Base-by-base conservation (phyloP, 1,140 invertebrate genomes). In the Drosophila parvula region DNA sequence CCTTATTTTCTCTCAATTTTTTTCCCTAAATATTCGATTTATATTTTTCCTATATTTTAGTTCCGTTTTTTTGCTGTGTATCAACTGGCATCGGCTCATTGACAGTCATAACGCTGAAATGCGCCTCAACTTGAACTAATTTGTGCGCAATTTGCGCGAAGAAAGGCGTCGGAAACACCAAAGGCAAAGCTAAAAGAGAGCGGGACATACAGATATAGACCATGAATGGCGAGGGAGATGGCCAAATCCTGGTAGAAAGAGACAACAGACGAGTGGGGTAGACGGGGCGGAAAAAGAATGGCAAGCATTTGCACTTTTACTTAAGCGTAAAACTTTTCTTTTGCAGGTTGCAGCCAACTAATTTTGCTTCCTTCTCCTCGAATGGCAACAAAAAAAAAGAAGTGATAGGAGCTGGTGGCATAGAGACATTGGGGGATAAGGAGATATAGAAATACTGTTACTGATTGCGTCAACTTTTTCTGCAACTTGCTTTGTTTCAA, bases 41-140 rank as follows among this genome's bases (percentile, higher is more conserved):
- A 10, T 12, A 5, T 28, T 12, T 30, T 30, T 0, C 7, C 4
- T 10, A 0, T 3, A 22, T 22, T 22, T 22, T 22, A 2, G 22
- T 6, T 12, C 8, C 12, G 2, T 28, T 63, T 28, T 28, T 41
- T 67, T 12, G 0, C 34, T 28, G 74, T 73, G 55, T 14, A 63
- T 18, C 70, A 10, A 18, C 62, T 34, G 48, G 55, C 73, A 62
- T 77, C 58, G 77, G 80, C 84, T 89, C 84, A 89, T 89, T 89
- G 84, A 84, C 84, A 89, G 85, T 89, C 84, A 89, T 89, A 89
- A 89, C 78, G 85, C 81, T 89, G 84, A 84, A 78, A 78, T 71
- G 84, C 78, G 69, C 47, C 74, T 84, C 78, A 88, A 88, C 84
- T 89, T 81, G 80, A 82, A 88, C 83, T 88, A 88, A 88, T 88